Conservation (phyloP, 2,888 invertebrate genomes). For the Prosapia bicincta region DNA sequence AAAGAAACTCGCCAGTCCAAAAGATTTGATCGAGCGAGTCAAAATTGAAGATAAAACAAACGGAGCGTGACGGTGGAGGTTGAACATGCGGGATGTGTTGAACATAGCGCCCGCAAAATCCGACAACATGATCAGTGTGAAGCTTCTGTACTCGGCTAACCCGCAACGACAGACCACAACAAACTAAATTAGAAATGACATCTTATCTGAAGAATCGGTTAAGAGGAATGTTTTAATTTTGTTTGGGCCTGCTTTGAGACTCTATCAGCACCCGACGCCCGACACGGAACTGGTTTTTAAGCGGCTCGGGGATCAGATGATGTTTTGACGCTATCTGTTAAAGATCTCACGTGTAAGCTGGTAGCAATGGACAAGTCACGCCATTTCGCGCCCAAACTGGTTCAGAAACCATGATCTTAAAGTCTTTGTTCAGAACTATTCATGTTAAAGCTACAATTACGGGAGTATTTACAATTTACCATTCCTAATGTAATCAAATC, state of each 20-base stretch:
- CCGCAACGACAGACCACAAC: background rate
- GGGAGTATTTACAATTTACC: too few relatives aligned
- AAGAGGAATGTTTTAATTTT: constrained; percentile 2
- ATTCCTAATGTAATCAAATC: too few relatives aligned
- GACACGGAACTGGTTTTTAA: background rate
- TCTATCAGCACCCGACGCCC: background rate
- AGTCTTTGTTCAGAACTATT: background rate
- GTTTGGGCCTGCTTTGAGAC: background rate
- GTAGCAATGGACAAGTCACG: background rate
- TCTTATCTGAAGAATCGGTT: background rate
- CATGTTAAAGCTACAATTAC: too few relatives aligned
- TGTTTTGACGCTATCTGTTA: background rate
- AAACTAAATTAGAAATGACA: constrained; percentile 2
- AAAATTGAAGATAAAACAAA: background rate
- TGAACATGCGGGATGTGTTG: background rate
- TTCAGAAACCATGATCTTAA: background rate
- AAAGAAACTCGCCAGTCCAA: too few relatives aligned
- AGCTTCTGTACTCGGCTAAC: background rate
- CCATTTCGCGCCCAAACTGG: background rate
- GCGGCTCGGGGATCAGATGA: background rate
- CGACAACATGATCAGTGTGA: background rate
- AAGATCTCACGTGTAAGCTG: background rate
- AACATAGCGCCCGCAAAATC: background rate
- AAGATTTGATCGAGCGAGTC: too few relatives aligned
- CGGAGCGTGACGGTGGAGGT: background rate